Percentiles rank a stretch among this genome's conserved stretches.
phyloP scores from a whole-genome alignment of 2,888 invertebrate genomes.

The Synanthedon tipuliformis region DNA sequence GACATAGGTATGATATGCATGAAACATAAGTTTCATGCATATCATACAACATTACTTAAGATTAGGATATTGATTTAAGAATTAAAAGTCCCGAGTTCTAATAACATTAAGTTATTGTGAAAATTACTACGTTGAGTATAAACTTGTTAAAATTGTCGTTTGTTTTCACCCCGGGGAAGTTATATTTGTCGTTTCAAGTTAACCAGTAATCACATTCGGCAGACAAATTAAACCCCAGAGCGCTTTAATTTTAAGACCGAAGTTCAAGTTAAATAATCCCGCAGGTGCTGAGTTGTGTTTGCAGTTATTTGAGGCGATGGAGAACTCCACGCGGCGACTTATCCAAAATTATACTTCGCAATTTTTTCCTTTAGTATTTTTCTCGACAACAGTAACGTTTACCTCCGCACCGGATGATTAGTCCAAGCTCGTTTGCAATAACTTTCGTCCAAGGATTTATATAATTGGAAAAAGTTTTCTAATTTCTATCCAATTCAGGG shows the following conservation, averaged over 20 bases:
- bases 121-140: background rate
- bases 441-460: no score
- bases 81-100: no score
- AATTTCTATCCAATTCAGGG: no score
- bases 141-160: slow-evolving; percentile 24
- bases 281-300: slow-evolving; percentile 37
- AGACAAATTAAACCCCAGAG: slow-evolving; percentile 32
- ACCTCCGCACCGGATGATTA: no score
- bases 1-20: no score
- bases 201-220: slow-evolving; percentile 34
- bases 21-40: no score
- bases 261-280: slow-evolving; percentile 31
- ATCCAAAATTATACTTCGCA: slow-evolving; percentile 3
- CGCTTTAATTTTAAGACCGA: slow-evolving; percentile 26
- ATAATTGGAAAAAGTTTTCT: no score
- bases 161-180: slow-evolving; percentile 21
- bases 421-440: no score
- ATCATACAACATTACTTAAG: no score
- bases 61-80: no score
- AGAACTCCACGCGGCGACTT: slow-evolving; percentile 27
- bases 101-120: background rate
- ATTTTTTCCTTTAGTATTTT: slow-evolving; percentile 3
- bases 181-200: slow-evolving; percentile 34
- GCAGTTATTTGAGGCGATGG: slow-evolving; percentile 30
- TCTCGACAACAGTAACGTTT: slow-evolving; percentile 1